These are phyloP conservation scores for Fundulus diaphanus DNA, from an alignment of 2,797 vertebrate species.

Conservation along the genomic window DNA sequence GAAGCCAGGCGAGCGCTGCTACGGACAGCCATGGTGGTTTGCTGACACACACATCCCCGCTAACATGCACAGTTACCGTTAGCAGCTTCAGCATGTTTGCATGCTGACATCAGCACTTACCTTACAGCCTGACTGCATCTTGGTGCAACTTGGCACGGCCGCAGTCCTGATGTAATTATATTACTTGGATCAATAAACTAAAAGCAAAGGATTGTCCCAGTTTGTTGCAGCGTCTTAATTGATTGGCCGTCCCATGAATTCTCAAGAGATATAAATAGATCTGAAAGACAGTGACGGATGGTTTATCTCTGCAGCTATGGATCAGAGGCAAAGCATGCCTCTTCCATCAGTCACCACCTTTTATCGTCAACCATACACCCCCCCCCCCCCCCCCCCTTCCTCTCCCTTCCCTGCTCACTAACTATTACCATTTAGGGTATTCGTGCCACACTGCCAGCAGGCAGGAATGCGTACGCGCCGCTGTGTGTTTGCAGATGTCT, in stretches of 20 bases:
- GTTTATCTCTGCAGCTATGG: conserved; percentile 47
- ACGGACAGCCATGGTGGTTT: not conserved
- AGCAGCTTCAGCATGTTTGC: conserved; percentile 3
- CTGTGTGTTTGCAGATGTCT: conserved; percentile 35
- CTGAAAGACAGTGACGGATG: conserved; percentile 32
- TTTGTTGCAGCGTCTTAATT: conserved; percentile 28
- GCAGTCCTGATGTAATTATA: conserved; percentile 12
- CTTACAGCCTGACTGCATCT: conserved; percentile 5
- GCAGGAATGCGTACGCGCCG: conserved; percentile 63
- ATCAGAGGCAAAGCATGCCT: conserved; percentile 43
- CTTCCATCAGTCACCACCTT: conserved; percentile 68
- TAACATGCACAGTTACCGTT: conserved; percentile 6
- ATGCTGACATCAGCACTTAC: conserved; percentile 10
- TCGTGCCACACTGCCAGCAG: conserved; percentile 66
- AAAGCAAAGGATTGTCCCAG: conserved; percentile 11
- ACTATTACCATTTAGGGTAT: conserved; percentile 81
- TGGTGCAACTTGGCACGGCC: conserved; percentile 1
- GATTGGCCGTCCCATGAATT: conserved; percentile 11
- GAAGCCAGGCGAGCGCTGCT: not conserved
- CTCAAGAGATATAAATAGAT: conserved; percentile 49
- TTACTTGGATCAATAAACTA: conserved; percentile 17
- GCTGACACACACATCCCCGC: conserved; percentile 1
- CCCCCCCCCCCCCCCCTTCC: conserved; percentile 16
- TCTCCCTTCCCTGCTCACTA: conserved; percentile 35
- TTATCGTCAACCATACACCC: no score